Conservation (phyloP, 2,888 invertebrate species). For the Drosophila multiciliata region DNA sequence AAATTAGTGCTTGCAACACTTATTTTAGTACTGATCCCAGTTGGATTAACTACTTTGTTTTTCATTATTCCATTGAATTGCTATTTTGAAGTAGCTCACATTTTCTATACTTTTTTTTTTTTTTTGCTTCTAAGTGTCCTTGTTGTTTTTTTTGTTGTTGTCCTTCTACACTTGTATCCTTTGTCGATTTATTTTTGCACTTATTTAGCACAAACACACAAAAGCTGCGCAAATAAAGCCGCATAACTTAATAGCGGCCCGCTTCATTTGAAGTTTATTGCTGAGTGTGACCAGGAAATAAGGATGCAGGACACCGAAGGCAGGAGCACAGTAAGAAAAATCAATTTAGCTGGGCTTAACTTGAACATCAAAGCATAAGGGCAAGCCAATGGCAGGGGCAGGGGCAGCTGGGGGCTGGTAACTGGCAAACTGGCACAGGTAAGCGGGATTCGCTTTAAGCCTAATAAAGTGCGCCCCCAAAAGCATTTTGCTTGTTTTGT, state of each 20-base stretch:
- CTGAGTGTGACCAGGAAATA: slow-evolving; percentile 53
- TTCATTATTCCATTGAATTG: slow-evolving; percentile 3
- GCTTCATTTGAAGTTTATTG: slow-evolving; percentile 81
- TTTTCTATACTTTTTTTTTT: slow-evolving; percentile 33
- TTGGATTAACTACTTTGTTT: slow-evolving; percentile 29
- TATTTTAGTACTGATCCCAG: slow-evolving; percentile 29
- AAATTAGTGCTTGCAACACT: slow-evolving; percentile 33
- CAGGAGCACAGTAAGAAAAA: slow-evolving; percentile 60
- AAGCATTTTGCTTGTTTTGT: slow-evolving; percentile 49
- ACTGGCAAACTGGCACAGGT: slow-evolving; percentile 48
- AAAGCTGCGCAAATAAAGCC: slow-evolving; percentile 68
- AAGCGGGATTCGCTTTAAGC: slow-evolving; percentile 68
- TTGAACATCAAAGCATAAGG: slow-evolving; percentile 79
- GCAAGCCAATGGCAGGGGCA: slow-evolving; percentile 28
- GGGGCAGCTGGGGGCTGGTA: background rate
- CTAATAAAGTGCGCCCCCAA: slow-evolving; percentile 78
- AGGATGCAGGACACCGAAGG: slow-evolving; percentile 31
- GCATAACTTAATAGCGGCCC: slow-evolving; percentile 78
- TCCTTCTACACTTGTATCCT: slow-evolving; percentile 33
- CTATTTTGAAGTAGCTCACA: slow-evolving; percentile 24
- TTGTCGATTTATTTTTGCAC: slow-evolving; percentile 76
- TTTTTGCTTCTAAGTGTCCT: slow-evolving; percentile 21
- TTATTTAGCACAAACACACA: slow-evolving; percentile 71
- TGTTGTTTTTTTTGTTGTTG: slow-evolving; percentile 10
- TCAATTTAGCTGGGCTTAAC: slow-evolving; percentile 81